These are phyloP conservation scores for Borostomias antarcticus DNA, from an alignment of 2,797 vertebrate genomes.

Conservation along the genomic window DNA sequence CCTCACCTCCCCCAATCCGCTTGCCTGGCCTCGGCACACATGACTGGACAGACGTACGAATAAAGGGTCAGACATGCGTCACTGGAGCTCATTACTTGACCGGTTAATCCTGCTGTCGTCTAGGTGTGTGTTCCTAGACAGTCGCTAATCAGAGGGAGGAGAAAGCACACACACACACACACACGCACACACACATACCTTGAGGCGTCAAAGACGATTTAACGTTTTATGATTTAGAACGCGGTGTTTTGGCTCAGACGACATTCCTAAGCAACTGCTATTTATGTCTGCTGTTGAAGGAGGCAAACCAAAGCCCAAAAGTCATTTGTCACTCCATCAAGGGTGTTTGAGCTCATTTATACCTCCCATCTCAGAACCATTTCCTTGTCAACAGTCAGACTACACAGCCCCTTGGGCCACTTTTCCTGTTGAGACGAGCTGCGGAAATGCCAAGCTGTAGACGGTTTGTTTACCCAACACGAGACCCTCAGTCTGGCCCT, in stretches of 20 bases:
- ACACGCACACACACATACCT: too few species aligned
- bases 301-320: background rate
- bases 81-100: slow-evolving; percentile 51
- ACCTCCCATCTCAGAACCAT: background rate
- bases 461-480: slow-evolving; percentile 69
- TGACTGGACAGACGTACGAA: slow-evolving; percentile 42
- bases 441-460: slow-evolving; percentile 63
- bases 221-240: background rate
- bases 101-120: slow-evolving; percentile 26
- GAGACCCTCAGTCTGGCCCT: background rate
- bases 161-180: too few species aligned
- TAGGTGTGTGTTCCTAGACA: slow-evolving; percentile 61
- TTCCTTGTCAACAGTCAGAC: slow-evolving; percentile 3
- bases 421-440: slow-evolving; percentile 23
- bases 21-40: slow-evolving; percentile 49
- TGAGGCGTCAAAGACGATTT: background rate
- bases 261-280: background rate
- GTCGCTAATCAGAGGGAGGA: slow-evolving; percentile 42
- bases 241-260: background rate
- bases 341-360: background rate
- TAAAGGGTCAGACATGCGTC: slow-evolving; percentile 18
- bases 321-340: background rate
- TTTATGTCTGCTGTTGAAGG: background rate
- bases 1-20: slow-evolving; percentile 57
- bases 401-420: background rate